Evolutionary conservation across 2,797 vertebrate species (phyloP), one percentile per base, ranked within the genome.

Genomic region (Miichthys miiuy): DNA sequence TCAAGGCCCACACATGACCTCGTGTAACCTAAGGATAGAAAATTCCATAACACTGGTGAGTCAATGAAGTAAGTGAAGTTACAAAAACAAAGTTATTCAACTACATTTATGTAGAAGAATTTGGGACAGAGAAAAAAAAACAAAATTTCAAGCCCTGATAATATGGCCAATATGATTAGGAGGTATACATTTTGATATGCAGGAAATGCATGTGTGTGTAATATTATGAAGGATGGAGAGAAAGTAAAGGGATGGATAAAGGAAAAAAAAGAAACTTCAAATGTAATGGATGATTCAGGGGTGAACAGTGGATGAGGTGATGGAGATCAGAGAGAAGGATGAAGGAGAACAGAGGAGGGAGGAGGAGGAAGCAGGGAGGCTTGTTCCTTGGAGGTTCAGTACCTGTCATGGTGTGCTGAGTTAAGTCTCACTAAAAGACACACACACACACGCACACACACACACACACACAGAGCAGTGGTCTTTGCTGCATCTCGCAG

Each of bases 381-480:
- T 75, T 82, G 72, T 85, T 81, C 68, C 76, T 83, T 23, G 68
- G 84, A 88, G 72, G 68, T 77, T 88, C 88, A 83, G 75, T 85
- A 89, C 85, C 85, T 90, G 88, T 93, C 91, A 92, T 75, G 84
- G 80, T 86, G 86, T 60, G 83, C 85, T 84, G 51, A 66, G 55
- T 75, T 61, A 20, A 64, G 42, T 34, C 63, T 60, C 68, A 17
- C 50, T 52, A 56, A 60, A 10, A 48, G 6, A 68, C 51, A 60
- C 48, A 50, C 63, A 71, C 62, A 55, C 56, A 38, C 68, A 57
- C 68, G 51, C 48, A 23, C 20, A 46, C 70, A 44, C 44, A 21
- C 54, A 52, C 44, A 34, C 58, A 61, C 23, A 4, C 50, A 11
- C 13, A 8, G 20, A 73, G 69, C 60, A 64, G 17, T 44, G 61